Percentiles rank a stretch among this genome's conserved stretches.
Conservation (phyloP, 1,140 invertebrate genomes). For the Potamilus streckersoni region DNA sequence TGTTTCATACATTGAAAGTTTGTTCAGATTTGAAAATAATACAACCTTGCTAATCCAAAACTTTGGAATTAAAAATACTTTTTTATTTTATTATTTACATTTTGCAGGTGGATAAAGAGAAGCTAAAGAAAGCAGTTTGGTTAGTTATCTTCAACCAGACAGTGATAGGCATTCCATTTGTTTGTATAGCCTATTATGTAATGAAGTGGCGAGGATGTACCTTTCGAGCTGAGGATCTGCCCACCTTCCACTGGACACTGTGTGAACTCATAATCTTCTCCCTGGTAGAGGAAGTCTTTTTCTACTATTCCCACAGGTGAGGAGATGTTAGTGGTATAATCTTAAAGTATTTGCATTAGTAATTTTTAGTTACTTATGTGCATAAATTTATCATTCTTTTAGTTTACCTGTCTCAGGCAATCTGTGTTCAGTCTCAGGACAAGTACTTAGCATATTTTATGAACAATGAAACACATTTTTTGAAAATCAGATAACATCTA, state of each 20-base stretch:
- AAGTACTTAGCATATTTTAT: too few species aligned
- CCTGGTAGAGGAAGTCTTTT: constrained; percentile 84
- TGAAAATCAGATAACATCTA: too few species aligned
- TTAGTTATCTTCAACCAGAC: constrained; percentile 84
- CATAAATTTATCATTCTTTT: too few species aligned
- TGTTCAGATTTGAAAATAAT: too few species aligned
- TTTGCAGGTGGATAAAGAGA: constrained; percentile 49
- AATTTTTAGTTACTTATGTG: neutral
- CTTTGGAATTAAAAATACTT: too few species aligned
- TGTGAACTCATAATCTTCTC: constrained; percentile 83
- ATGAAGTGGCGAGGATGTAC: constrained; percentile 79
- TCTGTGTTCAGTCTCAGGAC: too few species aligned
- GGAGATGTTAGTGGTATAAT: neutral
- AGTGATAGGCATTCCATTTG: constrained; percentile 77
- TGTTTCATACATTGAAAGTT: too few species aligned
- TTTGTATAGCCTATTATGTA: constrained; percentile 74
- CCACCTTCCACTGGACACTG: constrained; percentile 86
- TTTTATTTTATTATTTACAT: neutral
- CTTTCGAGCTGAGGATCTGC: constrained; percentile 73
- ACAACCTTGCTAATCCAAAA: too few species aligned
- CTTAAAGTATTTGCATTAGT: neutral
- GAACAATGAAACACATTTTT: too few species aligned
- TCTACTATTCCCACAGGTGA: constrained; percentile 89
- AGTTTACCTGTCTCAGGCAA: too few species aligned
- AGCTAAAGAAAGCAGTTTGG: constrained; percentile 73